Conservation (phyloP, 2,113 vertebrate genomes). For the Meleagris gallopavo region DNA sequence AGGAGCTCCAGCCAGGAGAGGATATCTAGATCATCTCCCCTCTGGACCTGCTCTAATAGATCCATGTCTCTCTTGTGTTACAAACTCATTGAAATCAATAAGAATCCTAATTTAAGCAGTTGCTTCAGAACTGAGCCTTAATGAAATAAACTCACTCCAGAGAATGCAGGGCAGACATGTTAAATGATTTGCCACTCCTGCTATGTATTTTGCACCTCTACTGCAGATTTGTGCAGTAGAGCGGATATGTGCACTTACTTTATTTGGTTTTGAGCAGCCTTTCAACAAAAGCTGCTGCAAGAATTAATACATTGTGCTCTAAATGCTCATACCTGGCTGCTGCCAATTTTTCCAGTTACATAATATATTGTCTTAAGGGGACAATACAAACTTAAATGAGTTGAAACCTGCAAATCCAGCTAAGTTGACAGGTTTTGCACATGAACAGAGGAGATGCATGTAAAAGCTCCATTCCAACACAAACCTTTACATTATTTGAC, state of each 20-base stretch:
- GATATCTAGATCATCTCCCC: not conserved
- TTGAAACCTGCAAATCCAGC: not conserved
- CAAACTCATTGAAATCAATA: not conserved
- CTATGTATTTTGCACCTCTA: not conserved
- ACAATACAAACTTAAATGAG: not conserved
- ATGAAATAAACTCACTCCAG: not conserved
- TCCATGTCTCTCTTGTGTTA: not conserved
- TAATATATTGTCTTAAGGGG: not conserved
- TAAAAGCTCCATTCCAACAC: not conserved
- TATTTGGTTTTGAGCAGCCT: not conserved
- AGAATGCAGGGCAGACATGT: not conserved
- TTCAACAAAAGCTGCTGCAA: not conserved
- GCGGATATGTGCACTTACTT: not conserved
- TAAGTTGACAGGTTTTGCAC: not conserved
- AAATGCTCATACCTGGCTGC: not conserved
- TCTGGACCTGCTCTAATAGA: not conserved
- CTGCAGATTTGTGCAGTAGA: not conserved
- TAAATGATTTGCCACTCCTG: not conserved
- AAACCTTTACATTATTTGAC: not conserved
- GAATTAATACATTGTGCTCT: not conserved
- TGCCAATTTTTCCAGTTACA: not conserved
- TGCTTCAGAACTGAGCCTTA: not conserved
- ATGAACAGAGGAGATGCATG: not conserved
- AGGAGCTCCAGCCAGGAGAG: not conserved
- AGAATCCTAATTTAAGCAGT: not conserved